A percentile compares a stretch with the other conserved stretches of the same genome.
Evolutionary conservation across 2,888 invertebrate species (phyloP).

Genomic region (Merodon equestris): DNA sequence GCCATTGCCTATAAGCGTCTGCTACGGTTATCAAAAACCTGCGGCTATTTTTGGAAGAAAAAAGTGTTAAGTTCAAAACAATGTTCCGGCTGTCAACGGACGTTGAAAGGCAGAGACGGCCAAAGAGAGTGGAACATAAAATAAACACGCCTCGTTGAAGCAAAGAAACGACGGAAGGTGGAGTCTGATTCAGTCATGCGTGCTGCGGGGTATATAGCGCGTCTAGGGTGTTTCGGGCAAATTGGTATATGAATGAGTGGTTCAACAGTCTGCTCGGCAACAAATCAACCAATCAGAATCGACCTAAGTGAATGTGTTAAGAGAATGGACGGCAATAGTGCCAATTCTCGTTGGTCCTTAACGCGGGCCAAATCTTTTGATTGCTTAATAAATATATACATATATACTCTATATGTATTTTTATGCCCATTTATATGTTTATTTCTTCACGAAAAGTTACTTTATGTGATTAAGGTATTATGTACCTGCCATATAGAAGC

Average conservation of each 20-base stretch:
- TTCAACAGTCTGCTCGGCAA: slow-evolving; percentile 3
- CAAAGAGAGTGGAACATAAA: background rate
- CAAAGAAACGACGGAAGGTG: slow-evolving; percentile 34
- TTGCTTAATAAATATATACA: background rate
- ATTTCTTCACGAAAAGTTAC: no score
- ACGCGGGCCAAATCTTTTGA: background rate
- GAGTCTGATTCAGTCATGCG: slow-evolving; percentile 58
- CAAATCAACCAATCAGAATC: slow-evolving; percentile 42
- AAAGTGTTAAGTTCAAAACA: slow-evolving; percentile 48
- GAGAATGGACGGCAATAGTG: slow-evolving; percentile 24
- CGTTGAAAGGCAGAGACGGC: slow-evolving; percentile 22
- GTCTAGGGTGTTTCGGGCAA: slow-evolving; percentile 47
- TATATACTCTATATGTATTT: no score
- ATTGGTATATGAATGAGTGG: slow-evolving; percentile 4
- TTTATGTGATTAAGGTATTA: slow-evolving; percentile 1
- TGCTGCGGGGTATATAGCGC: slow-evolving; percentile 44
- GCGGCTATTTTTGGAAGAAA: slow-evolving; percentile 34
- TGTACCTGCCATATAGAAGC: background rate
- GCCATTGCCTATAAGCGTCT: background rate
- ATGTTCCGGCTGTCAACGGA: slow-evolving; percentile 54
- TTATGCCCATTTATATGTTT: no score
- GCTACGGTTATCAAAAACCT: slow-evolving; percentile 26
- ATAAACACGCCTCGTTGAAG: slow-evolving; percentile 45
- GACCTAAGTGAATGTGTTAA: slow-evolving; percentile 23
- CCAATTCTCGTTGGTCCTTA: background rate